Evolutionary conservation across 2,113 vertebrate species (phyloP).

Genomic region (Entelurus aequoreus): DNA sequence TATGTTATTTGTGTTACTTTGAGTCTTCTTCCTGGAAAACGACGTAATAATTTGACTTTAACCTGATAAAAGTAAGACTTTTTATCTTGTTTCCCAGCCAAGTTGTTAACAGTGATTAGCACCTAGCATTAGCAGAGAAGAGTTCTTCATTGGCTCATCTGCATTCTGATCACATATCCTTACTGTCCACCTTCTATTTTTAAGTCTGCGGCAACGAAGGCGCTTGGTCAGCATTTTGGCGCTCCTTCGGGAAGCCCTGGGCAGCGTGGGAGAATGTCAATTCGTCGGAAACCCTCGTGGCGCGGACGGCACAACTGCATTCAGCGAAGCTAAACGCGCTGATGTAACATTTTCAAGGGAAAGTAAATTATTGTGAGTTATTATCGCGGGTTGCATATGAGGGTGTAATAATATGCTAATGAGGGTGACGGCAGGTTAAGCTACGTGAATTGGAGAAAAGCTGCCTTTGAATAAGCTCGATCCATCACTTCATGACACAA

Average conservation of each 20-base stretch:
- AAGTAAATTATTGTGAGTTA: constrained; percentile 42
- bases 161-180: constrained; percentile 3
- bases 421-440: not conserved
- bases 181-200: constrained; percentile 47
- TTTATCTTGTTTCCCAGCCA: not conserved
- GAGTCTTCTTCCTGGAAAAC: no score
- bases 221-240: constrained; percentile 69
- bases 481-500: no score
- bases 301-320: constrained; percentile 33
- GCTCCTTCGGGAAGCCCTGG: constrained; percentile 64
- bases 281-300: constrained; percentile 48
- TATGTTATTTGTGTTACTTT: no score
- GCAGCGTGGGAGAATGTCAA: constrained; percentile 68
- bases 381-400: constrained; percentile 22
- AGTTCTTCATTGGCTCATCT: not conserved
- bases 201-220: constrained; percentile 61
- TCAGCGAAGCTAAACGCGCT: not conserved
- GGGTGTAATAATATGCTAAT: constrained; percentile 6
- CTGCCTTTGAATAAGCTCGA: no score
- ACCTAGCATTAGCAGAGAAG: not conserved
- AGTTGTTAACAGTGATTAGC: not conserved
- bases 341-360: not conserved
- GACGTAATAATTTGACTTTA: no score
- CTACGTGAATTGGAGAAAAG: not conserved
- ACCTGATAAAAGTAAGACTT: no score